phyloP scores from a whole-genome alignment of 2,888 invertebrate species.

The Dynastes tityus region DNA sequence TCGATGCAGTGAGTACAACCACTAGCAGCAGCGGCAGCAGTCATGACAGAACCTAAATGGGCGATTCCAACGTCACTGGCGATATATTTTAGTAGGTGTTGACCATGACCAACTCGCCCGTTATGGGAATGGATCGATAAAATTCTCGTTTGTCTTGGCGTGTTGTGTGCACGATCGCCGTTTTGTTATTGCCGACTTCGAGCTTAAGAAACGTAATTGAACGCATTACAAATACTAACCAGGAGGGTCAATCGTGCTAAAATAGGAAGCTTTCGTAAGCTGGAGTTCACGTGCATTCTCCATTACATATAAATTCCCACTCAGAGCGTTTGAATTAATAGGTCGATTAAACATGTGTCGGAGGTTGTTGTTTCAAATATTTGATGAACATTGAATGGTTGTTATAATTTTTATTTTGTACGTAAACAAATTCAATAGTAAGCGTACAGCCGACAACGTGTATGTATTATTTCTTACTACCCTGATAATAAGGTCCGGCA shows the following conservation, averaged over 20 bases:
- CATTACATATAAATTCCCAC: no score
- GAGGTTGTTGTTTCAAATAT: no score
- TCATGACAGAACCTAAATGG: conserved; percentile 18
- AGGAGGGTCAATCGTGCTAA: no score
- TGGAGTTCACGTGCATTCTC: neutral
- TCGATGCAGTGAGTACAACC: neutral
- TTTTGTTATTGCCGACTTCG: conserved; percentile 9
- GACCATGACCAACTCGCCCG: conserved; percentile 60
- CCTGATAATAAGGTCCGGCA: no score
- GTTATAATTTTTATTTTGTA: no score
- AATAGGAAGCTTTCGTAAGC: neutral
- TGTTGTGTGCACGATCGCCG: conserved; percentile 13
- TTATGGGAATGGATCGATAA: conserved; percentile 51
- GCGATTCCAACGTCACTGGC: conserved; percentile 28
- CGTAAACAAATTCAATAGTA: no score
- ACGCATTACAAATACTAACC: neutral
- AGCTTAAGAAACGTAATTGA: neutral
- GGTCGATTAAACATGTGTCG: no score
- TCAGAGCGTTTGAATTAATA: no score
- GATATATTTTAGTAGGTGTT: conserved; percentile 53
- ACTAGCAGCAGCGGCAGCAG: neutral
- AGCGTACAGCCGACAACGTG: no score
- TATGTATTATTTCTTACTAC: no score
- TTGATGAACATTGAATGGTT: no score
- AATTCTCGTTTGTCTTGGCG: conserved; percentile 28